Evolutionary conservation across 2,797 vertebrate species (phyloP).

Genomic region (Poliocrania exsul): DNA sequence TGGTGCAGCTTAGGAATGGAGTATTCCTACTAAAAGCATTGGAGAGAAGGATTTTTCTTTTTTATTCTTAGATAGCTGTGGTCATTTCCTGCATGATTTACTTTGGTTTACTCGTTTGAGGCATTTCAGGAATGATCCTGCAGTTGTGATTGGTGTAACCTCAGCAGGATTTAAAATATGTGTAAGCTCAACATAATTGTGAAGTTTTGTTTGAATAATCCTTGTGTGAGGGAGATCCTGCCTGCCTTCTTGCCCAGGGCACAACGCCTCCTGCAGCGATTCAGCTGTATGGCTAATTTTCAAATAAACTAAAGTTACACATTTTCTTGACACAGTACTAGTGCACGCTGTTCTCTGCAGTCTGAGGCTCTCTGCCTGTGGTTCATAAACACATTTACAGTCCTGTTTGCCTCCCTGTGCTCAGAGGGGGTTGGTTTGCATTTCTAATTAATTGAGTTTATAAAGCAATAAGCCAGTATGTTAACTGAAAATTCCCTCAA

Average conservation of each 20-base stretch:
- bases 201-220: slow-evolving; percentile 61
- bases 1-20: background rate
- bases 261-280: slow-evolving; percentile 23
- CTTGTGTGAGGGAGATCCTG: slow-evolving; percentile 2
- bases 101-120: slow-evolving; percentile 7
- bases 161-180: slow-evolving; percentile 67
- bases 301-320: slow-evolving; percentile 46
- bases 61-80: slow-evolving; percentile 30
- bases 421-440: slow-evolving; percentile 17
- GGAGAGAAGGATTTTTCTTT: background rate
- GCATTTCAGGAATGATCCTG: slow-evolving; percentile 70
- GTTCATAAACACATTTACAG: slow-evolving; percentile 47
- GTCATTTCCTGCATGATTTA: background rate
- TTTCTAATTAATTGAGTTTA: slow-evolving; percentile 54
- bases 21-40: background rate
- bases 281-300: slow-evolving; percentile 67
- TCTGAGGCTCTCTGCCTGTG: background rate
- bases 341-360: slow-evolving; percentile 32
- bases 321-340: background rate
- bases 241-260: background rate
- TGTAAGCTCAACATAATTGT: slow-evolving; percentile 54
- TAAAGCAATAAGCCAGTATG: background rate
- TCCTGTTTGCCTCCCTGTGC: background rate
- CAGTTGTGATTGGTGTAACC: slow-evolving; percentile 41
- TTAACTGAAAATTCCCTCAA: slow-evolving; percentile 16